Conservation (phyloP, 1,140 invertebrate genomes). For the Bombus pascuorum region DNA sequence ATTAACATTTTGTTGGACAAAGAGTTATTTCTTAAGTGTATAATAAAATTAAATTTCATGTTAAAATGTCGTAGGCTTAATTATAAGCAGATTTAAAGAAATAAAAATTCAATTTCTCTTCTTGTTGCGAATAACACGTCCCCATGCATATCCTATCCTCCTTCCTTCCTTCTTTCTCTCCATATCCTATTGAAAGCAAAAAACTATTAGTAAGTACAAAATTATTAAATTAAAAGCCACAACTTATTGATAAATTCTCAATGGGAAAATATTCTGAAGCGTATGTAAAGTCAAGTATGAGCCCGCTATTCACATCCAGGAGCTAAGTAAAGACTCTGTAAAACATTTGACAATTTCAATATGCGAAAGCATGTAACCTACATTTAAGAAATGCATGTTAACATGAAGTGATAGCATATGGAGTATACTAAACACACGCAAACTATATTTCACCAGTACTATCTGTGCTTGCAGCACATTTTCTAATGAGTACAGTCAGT, state of each 20-base stretch:
- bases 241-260: conserved; percentile 63
- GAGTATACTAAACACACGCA: conserved; percentile 57
- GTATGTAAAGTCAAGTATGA: conserved; percentile 68
- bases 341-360: conserved; percentile 69
- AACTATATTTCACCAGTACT: conserved; percentile 58
- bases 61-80: conserved; percentile 64
- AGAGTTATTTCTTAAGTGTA: conserved; percentile 47
- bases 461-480: conserved; percentile 54
- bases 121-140: conserved; percentile 76
- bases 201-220: conserved; percentile 82
- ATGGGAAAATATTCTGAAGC: conserved; percentile 66
- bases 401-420: conserved; percentile 60
- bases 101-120: conserved; percentile 72
- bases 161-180: conserved; percentile 74
- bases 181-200: conserved; percentile 81
- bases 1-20: conserved; percentile 53
- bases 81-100: conserved; percentile 72
- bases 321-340: conserved; percentile 73
- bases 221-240: conserved; percentile 71
- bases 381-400: conserved; percentile 63
- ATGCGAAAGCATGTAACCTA: conserved; percentile 68
- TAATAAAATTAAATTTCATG: conserved; percentile 62
- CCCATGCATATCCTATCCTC: conserved; percentile 80
- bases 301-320: conserved; percentile 68
- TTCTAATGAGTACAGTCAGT: conserved; percentile 46